phyloP scores from a whole-genome alignment of 2,888 invertebrate genomes.

The Saturnia japonica region DNA sequence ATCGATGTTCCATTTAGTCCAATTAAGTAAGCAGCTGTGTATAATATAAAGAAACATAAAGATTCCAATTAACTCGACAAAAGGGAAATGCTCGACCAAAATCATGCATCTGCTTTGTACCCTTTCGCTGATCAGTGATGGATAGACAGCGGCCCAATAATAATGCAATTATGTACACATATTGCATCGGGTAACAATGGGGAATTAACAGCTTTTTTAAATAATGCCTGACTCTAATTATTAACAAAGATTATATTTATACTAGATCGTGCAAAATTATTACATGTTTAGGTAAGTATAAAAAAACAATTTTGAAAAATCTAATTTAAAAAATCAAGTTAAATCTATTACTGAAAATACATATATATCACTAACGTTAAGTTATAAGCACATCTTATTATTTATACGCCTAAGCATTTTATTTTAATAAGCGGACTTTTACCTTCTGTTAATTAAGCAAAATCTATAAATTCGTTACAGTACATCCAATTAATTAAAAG shows the following conservation, averaged over 20 bases:
- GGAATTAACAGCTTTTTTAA: slow-evolving; percentile 18
- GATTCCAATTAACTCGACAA: slow-evolving; percentile 59
- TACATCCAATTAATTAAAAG: slow-evolving; percentile 10
- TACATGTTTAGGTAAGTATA: neutral
- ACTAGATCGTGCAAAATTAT: slow-evolving; percentile 9
- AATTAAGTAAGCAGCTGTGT: slow-evolving; percentile 54
- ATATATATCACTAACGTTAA: neutral
- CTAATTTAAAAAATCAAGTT: too few species aligned
- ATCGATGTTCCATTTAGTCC: slow-evolving; percentile 28
- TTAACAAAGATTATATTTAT: slow-evolving; percentile 5
- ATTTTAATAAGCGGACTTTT: neutral
- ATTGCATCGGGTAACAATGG: slow-evolving; percentile 28
- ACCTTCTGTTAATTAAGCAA: slow-evolving; percentile 7
- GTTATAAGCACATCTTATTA: neutral
- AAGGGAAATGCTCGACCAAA: slow-evolving; percentile 59
- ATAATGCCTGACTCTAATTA: slow-evolving; percentile 20
- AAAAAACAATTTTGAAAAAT: neutral
- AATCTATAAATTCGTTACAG: slow-evolving; percentile 16
- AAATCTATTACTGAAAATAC: too few species aligned
- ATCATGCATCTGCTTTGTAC: slow-evolving; percentile 74
- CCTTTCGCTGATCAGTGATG: slow-evolving; percentile 41
- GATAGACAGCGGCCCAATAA: slow-evolving; percentile 54
- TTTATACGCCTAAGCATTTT: neutral
- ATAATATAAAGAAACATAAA: slow-evolving; percentile 49
- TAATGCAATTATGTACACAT: slow-evolving; percentile 59